A percentile compares a stretch with the other conserved stretches of the same genome.
Conservation (phyloP, 1,140 invertebrate genomes). For the Heliothis virescens region DNA sequence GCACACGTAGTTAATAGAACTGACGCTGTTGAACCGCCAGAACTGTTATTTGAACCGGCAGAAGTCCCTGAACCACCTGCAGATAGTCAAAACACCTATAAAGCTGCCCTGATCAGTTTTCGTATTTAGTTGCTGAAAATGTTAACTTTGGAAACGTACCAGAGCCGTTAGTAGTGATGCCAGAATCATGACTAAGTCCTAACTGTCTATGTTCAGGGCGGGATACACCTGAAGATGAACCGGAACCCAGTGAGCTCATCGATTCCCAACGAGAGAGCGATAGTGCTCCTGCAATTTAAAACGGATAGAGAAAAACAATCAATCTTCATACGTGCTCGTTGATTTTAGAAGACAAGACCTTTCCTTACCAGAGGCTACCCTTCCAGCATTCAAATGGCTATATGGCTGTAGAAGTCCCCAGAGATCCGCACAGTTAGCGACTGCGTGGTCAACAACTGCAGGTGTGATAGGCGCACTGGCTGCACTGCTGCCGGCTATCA, state of each 20-base stretch:
- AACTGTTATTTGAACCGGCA: slow-evolving; percentile 60
- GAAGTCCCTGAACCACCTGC: slow-evolving; percentile 61
- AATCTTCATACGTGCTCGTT: too few species aligned
- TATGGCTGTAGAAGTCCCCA: slow-evolving; percentile 96
- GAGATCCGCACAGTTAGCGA: slow-evolving; percentile 94
- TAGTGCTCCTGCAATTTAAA: slow-evolving; percentile 88
- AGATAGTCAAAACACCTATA: slow-evolving; percentile 35
- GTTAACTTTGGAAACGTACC: slow-evolving; percentile 61
- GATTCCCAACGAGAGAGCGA: slow-evolving; percentile 95
- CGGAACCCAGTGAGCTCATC: slow-evolving; percentile 90
- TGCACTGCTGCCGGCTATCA: slow-evolving; percentile 88
- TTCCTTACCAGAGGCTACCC: slow-evolving; percentile 91
- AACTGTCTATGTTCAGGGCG: slow-evolving; percentile 75
- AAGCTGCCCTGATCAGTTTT: not conserved
- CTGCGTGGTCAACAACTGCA: slow-evolving; percentile 92
- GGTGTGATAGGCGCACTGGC: slow-evolving; percentile 89
- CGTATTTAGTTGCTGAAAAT: not conserved
- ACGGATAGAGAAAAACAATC: not conserved
- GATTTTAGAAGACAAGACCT: too few species aligned
- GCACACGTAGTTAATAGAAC: slow-evolving; percentile 95
- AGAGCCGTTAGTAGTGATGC: slow-evolving; percentile 85
- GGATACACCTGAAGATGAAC: slow-evolving; percentile 80
- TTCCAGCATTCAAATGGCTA: slow-evolving; percentile 94
- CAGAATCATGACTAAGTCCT: slow-evolving; percentile 78
- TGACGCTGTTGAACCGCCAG: slow-evolving; percentile 86